Evolutionary conservation across 2,113 vertebrate species (phyloP).

Genomic region (Baryphthengus martii): DNA sequence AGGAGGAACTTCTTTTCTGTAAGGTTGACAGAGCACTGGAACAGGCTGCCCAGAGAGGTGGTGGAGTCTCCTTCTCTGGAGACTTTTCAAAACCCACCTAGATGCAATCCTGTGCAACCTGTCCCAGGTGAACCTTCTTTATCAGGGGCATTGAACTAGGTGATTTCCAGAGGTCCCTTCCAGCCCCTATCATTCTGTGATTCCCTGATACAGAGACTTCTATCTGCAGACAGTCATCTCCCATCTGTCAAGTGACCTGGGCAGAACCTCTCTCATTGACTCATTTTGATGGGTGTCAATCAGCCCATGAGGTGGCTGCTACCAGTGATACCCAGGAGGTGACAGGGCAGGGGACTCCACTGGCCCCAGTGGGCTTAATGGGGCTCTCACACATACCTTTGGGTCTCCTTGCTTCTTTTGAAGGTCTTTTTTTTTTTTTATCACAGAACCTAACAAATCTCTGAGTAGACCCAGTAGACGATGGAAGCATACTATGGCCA

Average conservation of each 20-base stretch:
- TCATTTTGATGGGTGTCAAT: neutral
- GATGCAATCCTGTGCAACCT: too few species aligned
- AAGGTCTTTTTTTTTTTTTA: neutral
- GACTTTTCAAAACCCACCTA: too few species aligned
- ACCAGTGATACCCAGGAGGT: neutral
- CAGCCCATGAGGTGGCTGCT: neutral
- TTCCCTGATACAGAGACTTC: rapidly evolving
- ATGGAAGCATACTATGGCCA: neutral
- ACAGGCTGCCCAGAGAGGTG: too few species aligned
- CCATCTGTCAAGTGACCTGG: neutral
- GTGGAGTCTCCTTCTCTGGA: too few species aligned
- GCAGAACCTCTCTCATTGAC: neutral
- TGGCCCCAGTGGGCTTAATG: rapidly evolving
- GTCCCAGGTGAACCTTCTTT: too few species aligned
- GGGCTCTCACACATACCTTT: rapidly evolving
- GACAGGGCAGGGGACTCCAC: too few species aligned
- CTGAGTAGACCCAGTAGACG: neutral
- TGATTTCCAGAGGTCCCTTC: too few species aligned
- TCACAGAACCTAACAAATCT: neutral
- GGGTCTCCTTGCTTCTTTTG: neutral
- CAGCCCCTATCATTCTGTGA: too few species aligned
- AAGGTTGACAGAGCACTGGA: too few species aligned
- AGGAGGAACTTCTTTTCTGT: too few species aligned
- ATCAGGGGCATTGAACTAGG: too few species aligned
- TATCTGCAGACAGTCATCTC: neutral